Percentiles rank a stretch among this genome's conserved stretches.
These are phyloP conservation scores for Myripristis jacobus DNA, from an alignment of 2,797 vertebrate genomes.

Conservation along the genomic window DNA sequence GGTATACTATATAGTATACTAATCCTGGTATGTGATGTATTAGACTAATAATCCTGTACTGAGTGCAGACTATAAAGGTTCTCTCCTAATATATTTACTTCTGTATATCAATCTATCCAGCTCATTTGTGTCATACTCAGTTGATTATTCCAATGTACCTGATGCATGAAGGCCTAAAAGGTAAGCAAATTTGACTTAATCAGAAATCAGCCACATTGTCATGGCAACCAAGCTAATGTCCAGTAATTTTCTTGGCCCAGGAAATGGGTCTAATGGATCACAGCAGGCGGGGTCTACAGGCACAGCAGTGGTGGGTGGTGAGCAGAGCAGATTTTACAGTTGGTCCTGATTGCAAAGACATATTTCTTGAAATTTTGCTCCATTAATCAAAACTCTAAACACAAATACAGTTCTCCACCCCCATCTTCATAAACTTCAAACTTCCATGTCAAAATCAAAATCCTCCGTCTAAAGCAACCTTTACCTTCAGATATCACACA, in stretches of 20 bases:
- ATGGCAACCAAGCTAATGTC: conserved; percentile 67
- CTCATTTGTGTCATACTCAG: conserved; percentile 20
- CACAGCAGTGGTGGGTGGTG: neutral
- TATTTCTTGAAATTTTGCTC: too few relatives aligned
- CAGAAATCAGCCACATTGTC: conserved; percentile 57
- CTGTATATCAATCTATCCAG: neutral
- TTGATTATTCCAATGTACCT: conserved; percentile 53
- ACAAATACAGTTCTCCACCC: too few relatives aligned
- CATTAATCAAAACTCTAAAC: too few relatives aligned
- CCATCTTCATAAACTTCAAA: too few relatives aligned
- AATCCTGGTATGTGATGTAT: too few relatives aligned
- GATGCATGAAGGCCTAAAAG: conserved; percentile 50
- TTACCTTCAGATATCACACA: too few relatives aligned
- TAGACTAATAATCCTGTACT: too few relatives aligned
- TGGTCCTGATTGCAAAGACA: too few relatives aligned
- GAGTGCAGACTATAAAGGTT: neutral
- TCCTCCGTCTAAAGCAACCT: too few relatives aligned
- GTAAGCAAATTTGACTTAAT: conserved; percentile 65
- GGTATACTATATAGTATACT: too few relatives aligned
- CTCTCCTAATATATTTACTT: too few relatives aligned
- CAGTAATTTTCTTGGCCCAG: conserved; percentile 38
- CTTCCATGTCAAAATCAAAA: too few relatives aligned
- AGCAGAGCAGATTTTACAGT: conserved; percentile 39
- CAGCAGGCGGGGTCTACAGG: conserved; percentile 33
- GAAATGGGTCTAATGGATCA: conserved; percentile 59